Percentiles rank a stretch among this genome's conserved stretches.
phyloP scores from a whole-genome alignment of 2,888 invertebrate genomes.

The Eupithecia inturbata region DNA sequence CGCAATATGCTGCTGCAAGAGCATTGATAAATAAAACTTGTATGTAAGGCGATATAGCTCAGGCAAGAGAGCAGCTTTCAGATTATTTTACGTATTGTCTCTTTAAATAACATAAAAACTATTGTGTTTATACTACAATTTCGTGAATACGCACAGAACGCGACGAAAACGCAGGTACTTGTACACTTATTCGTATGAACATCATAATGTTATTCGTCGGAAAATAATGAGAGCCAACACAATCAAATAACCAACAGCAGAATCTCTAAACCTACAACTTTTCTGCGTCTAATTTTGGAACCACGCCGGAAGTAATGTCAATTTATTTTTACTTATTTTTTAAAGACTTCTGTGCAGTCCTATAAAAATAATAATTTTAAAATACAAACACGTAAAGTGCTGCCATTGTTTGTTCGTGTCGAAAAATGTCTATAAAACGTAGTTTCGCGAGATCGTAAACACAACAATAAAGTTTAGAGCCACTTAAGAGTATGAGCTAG shows the following conservation, averaged over 20 bases:
- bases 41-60: neutral
- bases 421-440: constrained; percentile 58
- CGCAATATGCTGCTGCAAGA: neutral
- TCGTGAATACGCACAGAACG: constrained; percentile 23
- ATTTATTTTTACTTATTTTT: neutral
- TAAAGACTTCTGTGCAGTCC: neutral
- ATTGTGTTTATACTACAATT: constrained; percentile 26
- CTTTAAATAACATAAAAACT: constrained; percentile 17
- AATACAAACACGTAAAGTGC: constrained; percentile 43
- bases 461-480: constrained; percentile 76
- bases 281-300: neutral
- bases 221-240: neutral
- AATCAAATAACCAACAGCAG: neutral
- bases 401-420: constrained; percentile 49
- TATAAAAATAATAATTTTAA: constrained; percentile 40
- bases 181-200: neutral
- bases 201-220: neutral
- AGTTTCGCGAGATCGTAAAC: constrained; percentile 68
- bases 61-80: neutral
- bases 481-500: constrained; percentile 66
- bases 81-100: neutral
- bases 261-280: neutral
- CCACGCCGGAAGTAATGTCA: neutral
- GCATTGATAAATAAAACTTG: neutral
- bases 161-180: constrained; percentile 21